Base-by-base conservation (phyloP, 2,888 invertebrate genomes). In the Prenolepis imparis region DNA sequence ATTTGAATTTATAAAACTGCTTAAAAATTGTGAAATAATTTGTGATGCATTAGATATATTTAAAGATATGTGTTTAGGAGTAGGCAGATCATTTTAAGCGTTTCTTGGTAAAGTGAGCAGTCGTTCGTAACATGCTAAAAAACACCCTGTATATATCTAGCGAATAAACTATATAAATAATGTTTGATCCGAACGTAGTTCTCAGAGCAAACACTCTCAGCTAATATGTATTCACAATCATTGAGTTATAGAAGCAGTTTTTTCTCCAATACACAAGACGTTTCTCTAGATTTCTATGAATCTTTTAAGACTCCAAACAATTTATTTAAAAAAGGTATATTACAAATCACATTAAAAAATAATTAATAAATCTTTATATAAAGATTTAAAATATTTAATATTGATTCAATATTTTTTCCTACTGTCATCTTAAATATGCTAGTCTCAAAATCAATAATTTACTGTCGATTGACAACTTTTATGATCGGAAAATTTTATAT, bases 131-230 rank as follows among this genome's bases (percentile, higher is more conserved):
- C 73, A n/a, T 28, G n/a, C 41, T 73, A 28, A 61, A 41, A 41
- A 73, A 73, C 28, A 73, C 28, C 41, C 41, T 41, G 4, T 63
- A 48, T 11, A 24, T 63, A 63, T 9, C 15, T 15, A 61, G 1
- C n/a, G 18, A 18, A 70, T 57, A 80, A 59, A 70, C 15, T 78
- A 44, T 24, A 8, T 70, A 59, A 80, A 78, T 78, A 70, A 78
- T 32, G 44, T 78, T 57, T 59, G 41, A 48, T 75, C 63, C 55
- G 28, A 48, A 55, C 18, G 41, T n/a, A 64, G 52, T 18, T 36
- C 41, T 66, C 28, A 77, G 28, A 41, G 57, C 55, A 57, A 41
- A 66, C 24, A 12, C 21, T 44, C 78, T 28, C 21, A 39, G 8
- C 11, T 9, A 24, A 70, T 80, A 39, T 21, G 18, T 52, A 68